Evolutionary conservation across 2,113 vertebrate species (phyloP).

Genomic region (Salminus brasiliensis): DNA sequence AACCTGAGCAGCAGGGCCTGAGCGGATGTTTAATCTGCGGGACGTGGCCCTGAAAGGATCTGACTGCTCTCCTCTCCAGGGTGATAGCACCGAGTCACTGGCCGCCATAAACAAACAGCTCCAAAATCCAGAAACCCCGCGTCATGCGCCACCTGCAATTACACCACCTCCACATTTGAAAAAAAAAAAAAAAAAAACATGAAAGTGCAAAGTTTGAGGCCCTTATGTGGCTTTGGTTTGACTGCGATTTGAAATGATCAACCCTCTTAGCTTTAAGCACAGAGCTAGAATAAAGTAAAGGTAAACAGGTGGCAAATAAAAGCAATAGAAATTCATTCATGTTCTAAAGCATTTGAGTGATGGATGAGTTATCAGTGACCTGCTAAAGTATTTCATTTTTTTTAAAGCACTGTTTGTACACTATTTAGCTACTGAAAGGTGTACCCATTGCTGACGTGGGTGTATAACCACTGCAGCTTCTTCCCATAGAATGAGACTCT

Average conservation of each 20-base stretch:
- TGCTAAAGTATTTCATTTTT: slow-evolving; percentile 6
- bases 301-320: slow-evolving; percentile 25
- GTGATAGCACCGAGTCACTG: slow-evolving; percentile 61
- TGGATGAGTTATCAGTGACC: not conserved
- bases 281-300: not conserved
- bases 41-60: slow-evolving; percentile 70
- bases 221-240: not conserved
- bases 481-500: not conserved
- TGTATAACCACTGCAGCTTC: too few species aligned
- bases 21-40: slow-evolving; percentile 76
- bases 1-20: slow-evolving; percentile 71
- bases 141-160: slow-evolving; percentile 64
- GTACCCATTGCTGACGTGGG: too few species aligned
- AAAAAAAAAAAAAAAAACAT: slow-evolving; percentile 5
- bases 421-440: too few species aligned
- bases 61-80: slow-evolving; percentile 72
- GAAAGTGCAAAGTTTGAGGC: slow-evolving; percentile 31
- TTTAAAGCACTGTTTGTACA: not conserved
- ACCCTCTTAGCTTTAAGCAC: not conserved
- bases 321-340: not conserved
- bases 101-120: slow-evolving; percentile 68
- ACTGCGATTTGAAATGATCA: not conserved
- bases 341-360: not conserved
- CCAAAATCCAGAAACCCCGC: slow-evolving; percentile 54
- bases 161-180: not conserved